Base-by-base conservation (phyloP, 2,888 invertebrate genomes). In the Eumacrocentrus americanus region DNA sequence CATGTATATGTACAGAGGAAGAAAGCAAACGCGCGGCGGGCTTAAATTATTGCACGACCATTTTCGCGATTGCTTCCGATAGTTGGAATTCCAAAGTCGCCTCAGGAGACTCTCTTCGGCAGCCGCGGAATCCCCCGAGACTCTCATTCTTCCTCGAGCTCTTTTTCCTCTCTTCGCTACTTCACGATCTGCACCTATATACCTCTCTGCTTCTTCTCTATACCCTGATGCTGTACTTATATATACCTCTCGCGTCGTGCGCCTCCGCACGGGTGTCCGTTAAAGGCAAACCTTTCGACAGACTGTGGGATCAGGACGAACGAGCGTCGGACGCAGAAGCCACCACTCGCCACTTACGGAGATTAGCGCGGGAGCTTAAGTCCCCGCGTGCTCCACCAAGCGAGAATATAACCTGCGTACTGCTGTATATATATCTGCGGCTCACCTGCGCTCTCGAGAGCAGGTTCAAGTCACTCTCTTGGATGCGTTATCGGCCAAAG, bases 41-140 rank as follows among this genome's bases (percentile, higher is more conserved):
- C 58, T 66, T 76, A 73, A 77, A 76, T 77, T 77, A 77, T 77
- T 75, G 75, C 76, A 63, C 64, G 69, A 65, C 67, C 70, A 72
- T 72, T 75, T 60, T 71, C 67, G 72, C 74, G 76, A 77, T 77
- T 75, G 76, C 76, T 77, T 77, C 74, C 76, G 77, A 77, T 77
- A 76, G 76, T 73, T 73, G 69, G 68, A 67, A 72, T 72, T 70
- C 69, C 69, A 65, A 44, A 71, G 72, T 72, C 72, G 70, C 69
- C 69, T 66, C 64, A 62, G 66, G 61, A 60, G 65, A 58, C 47
- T 58, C 50, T 58, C 63, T 67, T 70, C 69, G 71, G 67, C 69
- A 72, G 68, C 66, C 67, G 65, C 63, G 70, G 72, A 70, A 73
- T 72, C 67, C 69, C 64, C 29, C 50, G 58, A 60, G 61, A 66